Base-by-base conservation (phyloP, 2,113 vertebrate genomes). In the Gallinago undulata region DNA sequence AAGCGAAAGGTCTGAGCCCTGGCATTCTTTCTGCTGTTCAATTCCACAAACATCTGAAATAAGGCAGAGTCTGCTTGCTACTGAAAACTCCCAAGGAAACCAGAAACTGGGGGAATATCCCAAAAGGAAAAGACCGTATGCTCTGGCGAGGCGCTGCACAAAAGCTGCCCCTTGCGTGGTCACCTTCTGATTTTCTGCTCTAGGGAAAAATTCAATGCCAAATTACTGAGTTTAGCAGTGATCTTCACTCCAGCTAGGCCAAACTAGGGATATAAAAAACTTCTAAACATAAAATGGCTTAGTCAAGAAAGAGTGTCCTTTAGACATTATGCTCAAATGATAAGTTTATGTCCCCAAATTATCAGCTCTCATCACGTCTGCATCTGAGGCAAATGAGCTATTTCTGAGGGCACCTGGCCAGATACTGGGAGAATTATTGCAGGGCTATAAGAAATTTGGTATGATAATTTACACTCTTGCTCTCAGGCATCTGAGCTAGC, bases 31-130 rank as follows among this genome's bases (percentile, higher is more conserved):
- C 84, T 89, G 79, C 91, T 92, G 62, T 79, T 95, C 82, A 90
- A 37, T 94, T 95, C 90, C 92, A 86, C 93, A 86, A 94, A 92
- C 87, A 90, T 96, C 73, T 97, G 96, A 95, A 96, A 89, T 74
- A 79, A 95, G 90, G 67, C 94, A 92, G 83, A 92, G 83, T 88
- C 75, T 95, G 30, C 76, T 92, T 96, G 95, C 95, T 94, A 90
- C 87, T 31, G 64, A 96, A 97, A 75, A 62, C 70, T 95, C 77
- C 35, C 25, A 18, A 30, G 57, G 90, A 96, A 93, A 94, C 88
- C 92, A 96, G 72, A 96, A 93, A 95, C 84, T 84, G 66, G 80
- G 39, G 63, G 75, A 96, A 75, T 81, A 50, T 79, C 67, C 55
- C 68, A 41, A 31, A 88, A 94, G 83, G 63, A 91, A 96, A 94